Evolutionary conservation across 2,888 invertebrate species (phyloP).

Genomic region (Anticlea derivata): DNA sequence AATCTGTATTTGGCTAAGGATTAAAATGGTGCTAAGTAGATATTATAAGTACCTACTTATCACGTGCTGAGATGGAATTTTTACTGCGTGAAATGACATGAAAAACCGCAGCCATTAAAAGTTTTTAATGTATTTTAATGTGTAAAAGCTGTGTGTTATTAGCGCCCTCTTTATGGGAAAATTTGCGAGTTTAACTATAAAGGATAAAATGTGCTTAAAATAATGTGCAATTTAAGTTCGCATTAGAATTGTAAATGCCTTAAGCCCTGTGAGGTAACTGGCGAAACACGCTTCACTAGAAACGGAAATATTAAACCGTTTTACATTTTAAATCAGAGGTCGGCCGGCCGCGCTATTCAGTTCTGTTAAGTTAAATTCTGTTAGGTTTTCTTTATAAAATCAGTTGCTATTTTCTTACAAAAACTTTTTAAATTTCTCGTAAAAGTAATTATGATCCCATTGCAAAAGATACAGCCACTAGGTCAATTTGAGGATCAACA

Average conservation of each 20-base stretch:
- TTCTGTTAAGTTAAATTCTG: constrained; percentile 14
- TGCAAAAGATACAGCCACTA: too few species aligned
- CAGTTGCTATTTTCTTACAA: constrained; percentile 15
- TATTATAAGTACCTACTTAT: too few species aligned
- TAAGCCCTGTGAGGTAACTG: constrained; percentile 23
- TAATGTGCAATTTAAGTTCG: constrained; percentile 26
- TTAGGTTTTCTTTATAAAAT: constrained; percentile 20
- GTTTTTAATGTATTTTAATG: not conserved
- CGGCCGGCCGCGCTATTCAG: constrained; percentile 4
- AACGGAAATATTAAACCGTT: constrained; percentile 28
- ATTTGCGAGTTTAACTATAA: constrained; percentile 21
- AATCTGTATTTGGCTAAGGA: too few species aligned
- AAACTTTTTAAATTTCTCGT: not conserved
- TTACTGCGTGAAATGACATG: too few species aligned
- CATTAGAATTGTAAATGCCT: constrained; percentile 27
- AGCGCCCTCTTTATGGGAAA: constrained; percentile 8
- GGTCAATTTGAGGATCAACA: too few species aligned
- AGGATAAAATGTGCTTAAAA: constrained; percentile 20
- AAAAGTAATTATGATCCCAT: not conserved
- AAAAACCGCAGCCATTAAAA: not conserved
- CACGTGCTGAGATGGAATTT: too few species aligned
- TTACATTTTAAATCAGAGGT: constrained; percentile 26
- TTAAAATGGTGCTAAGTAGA: too few species aligned
- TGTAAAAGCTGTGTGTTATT: constrained; percentile 1
- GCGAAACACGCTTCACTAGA: constrained; percentile 14